Base-by-base conservation (phyloP, 2,113 vertebrate species). In the Hystrix brachyura region DNA sequence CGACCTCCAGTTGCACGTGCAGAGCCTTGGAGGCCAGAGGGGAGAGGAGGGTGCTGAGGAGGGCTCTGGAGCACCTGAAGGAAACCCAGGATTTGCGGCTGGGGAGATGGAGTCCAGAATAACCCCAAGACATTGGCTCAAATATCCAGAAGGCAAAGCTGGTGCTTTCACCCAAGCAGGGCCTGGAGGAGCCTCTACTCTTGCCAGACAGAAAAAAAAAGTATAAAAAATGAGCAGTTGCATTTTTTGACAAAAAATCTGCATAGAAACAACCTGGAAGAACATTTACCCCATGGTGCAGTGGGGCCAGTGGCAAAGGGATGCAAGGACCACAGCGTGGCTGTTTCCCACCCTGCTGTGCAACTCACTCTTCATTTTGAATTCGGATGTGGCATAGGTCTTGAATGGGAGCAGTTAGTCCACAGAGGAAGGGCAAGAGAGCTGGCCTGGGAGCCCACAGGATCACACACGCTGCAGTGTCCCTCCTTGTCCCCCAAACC, bases 341-440 rank as follows among this genome's bases (percentile, higher is more conserved):
- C 21, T 0, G 5, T 2, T 14, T 25, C 9, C 32, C 23, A 15
- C 27, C 21, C 51, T 0, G 0, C 38, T 13, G 7, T 18, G 32
- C 32, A 34, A 27, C 43, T 51, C 8, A 17, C 11, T 27, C 17
- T 74, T 21, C 9, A 38, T 5, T 83, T 19, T 65, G 32, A 57
- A 23, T 25, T 94, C 60, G 87, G 46, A 69, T 9, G 25, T 1
- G 3, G 43, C 17, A 12, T 3, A 12, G 19, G 38, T 13, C 69
- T 91, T 34, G 51, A 5, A 57, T 19, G 79, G 55, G 53, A 55
- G 21, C 51, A 67, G 46, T 18, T 21, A n/a, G 55, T 67, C 15
- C 11, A 17, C 38, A 55, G 19, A 48, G 38, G 38, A 81, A 34
- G 46, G 27, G 25, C 4, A 43, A 25, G 38, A n/a, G 4, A 8